phyloP scores from a whole-genome alignment of 2,797 vertebrate genomes.

The Poecilia wingei region DNA sequence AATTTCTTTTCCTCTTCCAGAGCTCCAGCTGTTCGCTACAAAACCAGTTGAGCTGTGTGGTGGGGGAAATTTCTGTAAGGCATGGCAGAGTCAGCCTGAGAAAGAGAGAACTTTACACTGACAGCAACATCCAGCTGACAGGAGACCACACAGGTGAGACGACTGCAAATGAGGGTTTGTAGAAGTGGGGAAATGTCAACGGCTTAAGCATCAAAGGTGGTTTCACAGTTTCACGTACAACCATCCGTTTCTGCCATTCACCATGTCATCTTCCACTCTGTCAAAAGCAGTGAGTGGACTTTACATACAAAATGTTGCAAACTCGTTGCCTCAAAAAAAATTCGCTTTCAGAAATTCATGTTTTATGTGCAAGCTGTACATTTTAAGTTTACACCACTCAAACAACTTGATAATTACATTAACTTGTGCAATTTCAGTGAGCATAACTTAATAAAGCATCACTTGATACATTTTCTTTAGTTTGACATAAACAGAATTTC shows the following conservation, averaged over 20 bases:
- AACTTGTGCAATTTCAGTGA: too few species aligned
- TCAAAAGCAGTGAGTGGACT: not conserved
- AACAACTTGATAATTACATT: too few species aligned
- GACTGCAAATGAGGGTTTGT: not conserved
- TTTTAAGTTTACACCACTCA: too few species aligned
- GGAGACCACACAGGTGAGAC: slow-evolving; percentile 79
- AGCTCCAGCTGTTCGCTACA: slow-evolving; percentile 68
- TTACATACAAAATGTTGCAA: not conserved
- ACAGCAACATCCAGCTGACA: slow-evolving; percentile 69
- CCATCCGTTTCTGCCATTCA: not conserved
- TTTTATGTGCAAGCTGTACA: too few species aligned
- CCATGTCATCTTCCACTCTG: not conserved
- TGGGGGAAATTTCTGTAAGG: slow-evolving; percentile 79
- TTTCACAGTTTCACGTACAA: not conserved
- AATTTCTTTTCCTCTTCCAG: slow-evolving; percentile 43
- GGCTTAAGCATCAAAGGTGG: not conserved
- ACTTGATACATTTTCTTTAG: too few species aligned
- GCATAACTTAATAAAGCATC: too few species aligned
- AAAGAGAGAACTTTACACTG: slow-evolving; percentile 65
- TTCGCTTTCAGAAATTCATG: too few species aligned
- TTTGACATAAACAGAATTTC: too few species aligned
- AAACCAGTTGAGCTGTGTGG: slow-evolving; percentile 72
- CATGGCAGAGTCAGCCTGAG: slow-evolving; percentile 70
- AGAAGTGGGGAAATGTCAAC: slow-evolving; percentile 24
- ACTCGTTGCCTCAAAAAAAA: too few species aligned